Base-by-base conservation (phyloP, 2,797 vertebrate genomes). In the Alectoris magna region DNA sequence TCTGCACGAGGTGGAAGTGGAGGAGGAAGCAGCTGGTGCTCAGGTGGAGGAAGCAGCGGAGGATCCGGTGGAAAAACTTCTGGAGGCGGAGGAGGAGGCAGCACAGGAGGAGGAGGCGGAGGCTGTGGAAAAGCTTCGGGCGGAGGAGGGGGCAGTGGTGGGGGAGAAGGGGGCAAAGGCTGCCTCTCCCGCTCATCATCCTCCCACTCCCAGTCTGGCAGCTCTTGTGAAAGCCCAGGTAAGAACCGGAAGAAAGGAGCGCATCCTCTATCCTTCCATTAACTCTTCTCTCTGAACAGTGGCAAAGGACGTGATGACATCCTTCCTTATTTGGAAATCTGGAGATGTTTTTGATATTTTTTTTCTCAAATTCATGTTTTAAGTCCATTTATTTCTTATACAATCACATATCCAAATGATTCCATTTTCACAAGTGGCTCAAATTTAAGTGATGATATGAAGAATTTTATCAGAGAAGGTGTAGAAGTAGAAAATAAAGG, bases 161-260 rank as follows among this genome's bases (percentile, higher is more conserved):
- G 78, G 73, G 93, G 82, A 81, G 94, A 72, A 87, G 77, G 88
- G 6, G 86, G 80, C 11, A 94, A 79, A 86, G 89, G 81, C 78
- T 94, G 91, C 90, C 81, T 93, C 62, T 96, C 55, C 39, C 84
- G 18, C 58, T 93, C 84, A 46, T 93, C 95, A 44, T 95, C 94
- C 27, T 90, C 91, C 66, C 91, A 91, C 8, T 75, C 84, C 39
- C 88, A 91, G 9, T 34, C 86, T 48, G 55, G 66, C 2, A 15
- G 22, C n/a, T 82, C 86, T 49, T 46, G 39, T 71, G 92, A 84
- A 86, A 92, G 75, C 68, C 72, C 51, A 89, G 92, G 96, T 95
- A 95, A 94, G 73, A 94, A 77, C 1, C 4, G 22, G 17, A 76
- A 58, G 34, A 41, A 3, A 74, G 55, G 71, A 26, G 11, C 3